These are phyloP conservation scores for Potamarius usumacintae DNA, from an alignment of 2,113 vertebrate species.

Conservation along the genomic window DNA sequence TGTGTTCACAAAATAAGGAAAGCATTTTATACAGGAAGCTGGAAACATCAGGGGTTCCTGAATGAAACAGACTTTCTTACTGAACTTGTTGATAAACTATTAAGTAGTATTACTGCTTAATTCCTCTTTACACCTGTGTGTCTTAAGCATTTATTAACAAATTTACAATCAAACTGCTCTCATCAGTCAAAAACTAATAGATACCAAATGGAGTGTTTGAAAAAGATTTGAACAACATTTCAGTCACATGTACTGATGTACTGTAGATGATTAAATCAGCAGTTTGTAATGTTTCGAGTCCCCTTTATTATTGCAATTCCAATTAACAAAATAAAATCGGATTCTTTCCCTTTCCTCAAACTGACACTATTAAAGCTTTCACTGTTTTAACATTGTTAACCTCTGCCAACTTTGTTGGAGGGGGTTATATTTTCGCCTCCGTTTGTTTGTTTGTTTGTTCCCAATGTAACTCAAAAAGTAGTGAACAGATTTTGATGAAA, in stretches of 20 bases:
- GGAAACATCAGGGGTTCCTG: not conserved
- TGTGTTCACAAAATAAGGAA: constrained; percentile 24
- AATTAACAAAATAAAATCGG: not conserved
- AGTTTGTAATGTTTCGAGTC: not conserved
- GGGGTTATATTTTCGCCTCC: no score
- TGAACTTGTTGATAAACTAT: not conserved
- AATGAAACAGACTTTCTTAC: not conserved
- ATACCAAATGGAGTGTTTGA: not conserved
- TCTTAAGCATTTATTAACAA: no score
- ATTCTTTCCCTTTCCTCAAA: not conserved
- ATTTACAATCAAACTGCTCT: not conserved
- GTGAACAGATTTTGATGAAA: no score
- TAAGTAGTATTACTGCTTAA: not conserved
- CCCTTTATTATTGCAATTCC: not conserved
- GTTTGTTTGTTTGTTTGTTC: no score
- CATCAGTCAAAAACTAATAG: no score
- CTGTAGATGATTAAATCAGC: not conserved
- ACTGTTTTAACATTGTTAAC: no score
- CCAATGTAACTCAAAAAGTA: no score
- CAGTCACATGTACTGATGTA: not conserved
- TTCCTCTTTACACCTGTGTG: not conserved
- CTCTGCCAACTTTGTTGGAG: no score
- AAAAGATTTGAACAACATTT: not conserved
- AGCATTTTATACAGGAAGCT: constrained; percentile 1
- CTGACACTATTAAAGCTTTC: not conserved